Conservation (phyloP, 2,113 vertebrate species). For the Cichladusa arquata region DNA sequence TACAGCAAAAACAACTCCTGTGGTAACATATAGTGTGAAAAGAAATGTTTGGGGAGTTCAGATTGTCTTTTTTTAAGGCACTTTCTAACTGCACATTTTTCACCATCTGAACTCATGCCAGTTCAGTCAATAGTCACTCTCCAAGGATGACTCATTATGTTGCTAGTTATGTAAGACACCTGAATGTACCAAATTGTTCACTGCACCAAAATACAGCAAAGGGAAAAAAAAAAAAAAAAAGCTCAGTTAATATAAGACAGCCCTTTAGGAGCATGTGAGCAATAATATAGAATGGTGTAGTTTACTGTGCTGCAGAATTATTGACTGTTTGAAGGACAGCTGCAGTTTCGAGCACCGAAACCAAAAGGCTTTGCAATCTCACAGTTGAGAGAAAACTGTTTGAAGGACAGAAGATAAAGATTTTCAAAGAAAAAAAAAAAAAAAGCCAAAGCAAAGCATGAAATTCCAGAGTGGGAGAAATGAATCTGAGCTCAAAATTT, state of each 20-base stretch:
- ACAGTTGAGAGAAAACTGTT: not conserved
- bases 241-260: not conserved
- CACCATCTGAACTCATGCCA: not conserved
- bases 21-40: not conserved
- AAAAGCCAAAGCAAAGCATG: accelerated
- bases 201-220: not conserved
- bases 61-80: not conserved
- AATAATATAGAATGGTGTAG: not conserved
- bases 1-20: not conserved
- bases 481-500: not conserved
- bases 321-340: not conserved
- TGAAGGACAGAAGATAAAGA: not conserved
- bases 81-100: not conserved
- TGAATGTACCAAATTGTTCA: not conserved
- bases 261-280: not conserved
- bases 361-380: not conserved
- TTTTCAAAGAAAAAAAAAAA: not conserved
- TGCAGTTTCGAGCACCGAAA: not conserved
- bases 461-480: not conserved
- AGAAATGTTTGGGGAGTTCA: not conserved
- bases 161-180: slow-evolving; percentile 2
- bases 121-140: not conserved
- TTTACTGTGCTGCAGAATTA: not conserved
- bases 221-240: not conserved
- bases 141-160: not conserved